phyloP scores from a whole-genome alignment of 2,113 vertebrate genomes.

The Suncus etruscus region DNA sequence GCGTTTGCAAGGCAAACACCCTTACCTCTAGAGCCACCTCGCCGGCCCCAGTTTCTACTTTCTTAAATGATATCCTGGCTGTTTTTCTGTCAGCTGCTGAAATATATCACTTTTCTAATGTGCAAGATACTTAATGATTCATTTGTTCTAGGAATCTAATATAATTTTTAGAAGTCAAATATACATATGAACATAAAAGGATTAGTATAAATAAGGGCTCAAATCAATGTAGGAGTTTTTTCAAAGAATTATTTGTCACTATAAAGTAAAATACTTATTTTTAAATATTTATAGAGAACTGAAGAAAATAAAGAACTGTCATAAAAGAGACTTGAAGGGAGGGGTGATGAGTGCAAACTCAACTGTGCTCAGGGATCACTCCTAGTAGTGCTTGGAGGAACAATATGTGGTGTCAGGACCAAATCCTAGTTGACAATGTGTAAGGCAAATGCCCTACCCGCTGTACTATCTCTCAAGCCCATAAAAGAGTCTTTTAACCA shows the following conservation, averaged over 20 bases:
- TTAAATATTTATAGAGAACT: conserved; percentile 30
- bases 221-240: neutral
- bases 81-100: conserved; percentile 23
- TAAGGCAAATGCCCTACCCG: too few species aligned
- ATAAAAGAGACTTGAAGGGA: neutral
- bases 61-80: conserved; percentile 12
- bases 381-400: too few species aligned
- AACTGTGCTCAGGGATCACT: too few species aligned
- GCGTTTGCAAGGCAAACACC: too few species aligned
- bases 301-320: conserved; percentile 8
- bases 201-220: conserved; percentile 52
- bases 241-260: conserved; percentile 25
- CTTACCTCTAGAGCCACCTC: too few species aligned
- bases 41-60: neutral
- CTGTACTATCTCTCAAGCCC: too few species aligned
- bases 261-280: conserved; percentile 41
- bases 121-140: conserved; percentile 17
- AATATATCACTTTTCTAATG: conserved; percentile 38
- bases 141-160: conserved; percentile 39
- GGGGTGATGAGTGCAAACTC: too few species aligned
- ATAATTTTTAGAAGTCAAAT: conserved; percentile 23
- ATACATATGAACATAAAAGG: neutral
- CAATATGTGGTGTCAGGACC: too few species aligned
- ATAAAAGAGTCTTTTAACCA: neutral
- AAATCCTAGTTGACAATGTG: too few species aligned